phyloP scores from a whole-genome alignment of 2,888 invertebrate genomes.

The Entomobrya multifasciata region DNA sequence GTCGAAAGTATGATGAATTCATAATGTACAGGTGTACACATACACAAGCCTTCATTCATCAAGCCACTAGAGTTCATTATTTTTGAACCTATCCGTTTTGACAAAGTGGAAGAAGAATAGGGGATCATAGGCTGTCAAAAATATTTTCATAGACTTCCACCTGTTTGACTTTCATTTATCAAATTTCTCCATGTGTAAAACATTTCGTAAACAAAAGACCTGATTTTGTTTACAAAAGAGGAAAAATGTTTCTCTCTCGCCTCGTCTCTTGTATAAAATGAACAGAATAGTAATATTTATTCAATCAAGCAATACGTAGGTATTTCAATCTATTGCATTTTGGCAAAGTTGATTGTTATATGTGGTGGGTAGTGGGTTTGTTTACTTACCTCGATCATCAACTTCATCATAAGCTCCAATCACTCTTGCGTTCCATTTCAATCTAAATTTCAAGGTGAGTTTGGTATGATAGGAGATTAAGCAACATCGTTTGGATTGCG shows the following conservation, averaged over 20 bases:
- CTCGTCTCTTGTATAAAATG: too few species aligned
- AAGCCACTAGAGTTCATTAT: conserved; percentile 9
- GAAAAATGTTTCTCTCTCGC: neutral
- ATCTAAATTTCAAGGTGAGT: too few species aligned
- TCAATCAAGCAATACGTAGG: too few species aligned
- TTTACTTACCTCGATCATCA: too few species aligned
- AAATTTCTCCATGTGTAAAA: conserved; percentile 27
- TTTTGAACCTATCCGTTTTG: conserved; percentile 5
- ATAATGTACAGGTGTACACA: neutral
- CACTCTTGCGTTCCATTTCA: too few species aligned
- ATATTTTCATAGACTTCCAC: conserved; percentile 1
- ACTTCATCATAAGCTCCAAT: too few species aligned
- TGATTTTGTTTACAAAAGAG: conserved; percentile 34
- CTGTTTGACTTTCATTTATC: conserved; percentile 46
- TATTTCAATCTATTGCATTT: too few species aligned
- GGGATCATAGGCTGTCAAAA: neutral
- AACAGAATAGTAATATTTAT: too few species aligned
- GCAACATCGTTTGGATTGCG: too few species aligned
- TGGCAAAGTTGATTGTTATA: too few species aligned
- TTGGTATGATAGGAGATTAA: too few species aligned
- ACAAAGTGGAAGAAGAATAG: neutral
- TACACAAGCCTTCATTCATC: neutral
- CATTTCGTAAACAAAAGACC: conserved; percentile 37
- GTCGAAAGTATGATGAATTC: neutral
- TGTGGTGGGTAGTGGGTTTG: too few species aligned